These are phyloP conservation scores for Orchestia grillus DNA, from an alignment of 1,140 invertebrate genomes.

Conservation along the genomic window DNA sequence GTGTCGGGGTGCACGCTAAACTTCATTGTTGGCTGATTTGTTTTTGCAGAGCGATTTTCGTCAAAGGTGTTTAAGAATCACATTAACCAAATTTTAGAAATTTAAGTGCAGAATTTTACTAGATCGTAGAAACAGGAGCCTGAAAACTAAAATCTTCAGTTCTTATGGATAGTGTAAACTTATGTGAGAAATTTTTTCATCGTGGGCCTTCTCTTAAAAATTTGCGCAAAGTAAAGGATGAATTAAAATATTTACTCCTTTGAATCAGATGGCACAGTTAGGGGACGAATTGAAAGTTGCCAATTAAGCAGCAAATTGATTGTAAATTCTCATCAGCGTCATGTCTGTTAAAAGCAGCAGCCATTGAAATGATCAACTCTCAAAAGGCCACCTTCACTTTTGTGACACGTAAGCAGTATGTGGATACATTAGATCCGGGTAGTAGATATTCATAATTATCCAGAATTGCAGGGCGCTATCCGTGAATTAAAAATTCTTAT, in stretches of 20 bases:
- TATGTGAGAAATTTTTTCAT: not conserved
- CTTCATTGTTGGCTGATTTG: too few species aligned
- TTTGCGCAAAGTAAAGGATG: not conserved
- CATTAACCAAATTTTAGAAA: too few species aligned
- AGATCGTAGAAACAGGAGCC: not conserved
- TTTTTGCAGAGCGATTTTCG: too few species aligned
- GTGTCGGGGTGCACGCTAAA: not conserved
- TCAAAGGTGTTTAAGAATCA: too few species aligned
- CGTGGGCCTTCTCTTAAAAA: not conserved
- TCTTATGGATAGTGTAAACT: not conserved
- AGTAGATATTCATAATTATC: not conserved
- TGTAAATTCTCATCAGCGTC: not conserved
- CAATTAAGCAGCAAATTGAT: not conserved
- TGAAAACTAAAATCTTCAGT: not conserved
- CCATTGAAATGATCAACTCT: not conserved
- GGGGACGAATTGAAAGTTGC: not conserved
- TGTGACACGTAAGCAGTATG: not conserved
- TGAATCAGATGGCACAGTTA: not conserved
- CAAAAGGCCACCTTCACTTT: not conserved
- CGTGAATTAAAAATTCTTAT: not conserved
- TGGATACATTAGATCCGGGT: not conserved
- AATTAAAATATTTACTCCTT: not conserved
- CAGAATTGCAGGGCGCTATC: not conserved
- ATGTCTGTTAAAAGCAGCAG: not conserved
- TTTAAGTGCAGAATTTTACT: too few species aligned